Base-by-base conservation (phyloP, 2,888 invertebrate genomes). In the Prostheceraeus crozeri region DNA sequence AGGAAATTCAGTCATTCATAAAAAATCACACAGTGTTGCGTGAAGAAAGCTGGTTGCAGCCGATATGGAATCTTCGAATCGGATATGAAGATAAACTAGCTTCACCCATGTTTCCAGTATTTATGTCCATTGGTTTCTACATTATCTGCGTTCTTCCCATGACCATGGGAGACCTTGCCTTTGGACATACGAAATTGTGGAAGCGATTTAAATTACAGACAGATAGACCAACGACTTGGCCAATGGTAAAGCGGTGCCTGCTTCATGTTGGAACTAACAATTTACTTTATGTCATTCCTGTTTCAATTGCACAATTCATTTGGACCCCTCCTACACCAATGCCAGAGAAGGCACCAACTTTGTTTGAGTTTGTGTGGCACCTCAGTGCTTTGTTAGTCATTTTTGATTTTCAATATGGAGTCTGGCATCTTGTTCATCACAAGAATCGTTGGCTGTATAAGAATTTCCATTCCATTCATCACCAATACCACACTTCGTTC, bases 391-490 rank as follows among this genome's bases (percentile, higher is more conserved):
- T 68, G 46, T 69, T 78, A 58, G 33, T 75, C 10, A 64, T 76
- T 30, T 77, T 78, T 63, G 78, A 78, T 63, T 72, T 77, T 57
- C 71, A 74, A 62, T 78, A 78, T 67, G 78, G 69, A 67, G 72
- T 73, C 52, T 78, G 77, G 72, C 78, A 78, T 65, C 67, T 68
- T 61, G 59, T 70, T 11, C 74, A 75, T 62, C 78, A 78, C 67
- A 73, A 72, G 65, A 64, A 74, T 10, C 70, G 76, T 14, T 77
- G 75, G 66, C 70, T 78, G 52, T 78, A 78, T 68, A 69, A 72
- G 28, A 73, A 73, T 69, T 74, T 77, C 56, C 78, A 78, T 65
- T 70, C 76, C 0, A 68, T 78, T 11, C 78, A 78, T 63, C 78
- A 78, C 68, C 72, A 76, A 63, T 79, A 77, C 70, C 69, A 71